A percentile compares a stretch with the other conserved stretches of the same genome.
Conservation (phyloP, 2,113 vertebrate species). For the Cololabis saira region DNA sequence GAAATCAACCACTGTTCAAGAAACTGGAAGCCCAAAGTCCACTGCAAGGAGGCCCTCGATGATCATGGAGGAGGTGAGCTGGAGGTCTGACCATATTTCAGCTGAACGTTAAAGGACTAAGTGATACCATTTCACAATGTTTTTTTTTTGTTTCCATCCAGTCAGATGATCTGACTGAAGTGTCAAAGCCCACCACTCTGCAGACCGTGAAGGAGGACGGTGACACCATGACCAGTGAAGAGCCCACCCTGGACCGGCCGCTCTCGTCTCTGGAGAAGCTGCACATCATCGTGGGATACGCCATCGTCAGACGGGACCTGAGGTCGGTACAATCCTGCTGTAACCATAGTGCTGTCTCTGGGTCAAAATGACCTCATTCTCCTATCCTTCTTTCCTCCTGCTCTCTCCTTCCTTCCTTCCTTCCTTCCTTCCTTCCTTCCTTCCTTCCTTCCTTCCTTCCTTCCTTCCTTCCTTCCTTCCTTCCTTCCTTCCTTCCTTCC, state of each 20-base stretch:
- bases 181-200: conserved; percentile 59
- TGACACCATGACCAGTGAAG: conserved; percentile 77
- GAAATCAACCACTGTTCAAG: conserved; percentile 54
- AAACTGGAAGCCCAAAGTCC: conserved; percentile 26
- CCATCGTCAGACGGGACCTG: conserved; percentile 87
- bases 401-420: too few species aligned
- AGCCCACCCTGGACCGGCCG: conserved; percentile 82
- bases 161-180: conserved; percentile 48
- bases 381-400: too few species aligned
- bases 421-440: too few species aligned
- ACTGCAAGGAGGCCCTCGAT: conserved; percentile 65
- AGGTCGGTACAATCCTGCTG: conserved; percentile 80
- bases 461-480: too few species aligned
- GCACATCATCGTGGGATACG: conserved; percentile 90
- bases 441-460: too few species aligned
- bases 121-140: not conserved
- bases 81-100: not conserved
- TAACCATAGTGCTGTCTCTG: too few species aligned
- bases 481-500: too few species aligned
- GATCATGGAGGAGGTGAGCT: conserved; percentile 76
- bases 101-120: not conserved
- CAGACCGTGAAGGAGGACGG: conserved; percentile 79
- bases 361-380: too few species aligned
- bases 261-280: conserved; percentile 94
- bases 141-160: conserved; percentile 9